These are phyloP conservation scores for Hirundichthys speculiger DNA, from an alignment of 2,113 vertebrate species.

Conservation along the genomic window DNA sequence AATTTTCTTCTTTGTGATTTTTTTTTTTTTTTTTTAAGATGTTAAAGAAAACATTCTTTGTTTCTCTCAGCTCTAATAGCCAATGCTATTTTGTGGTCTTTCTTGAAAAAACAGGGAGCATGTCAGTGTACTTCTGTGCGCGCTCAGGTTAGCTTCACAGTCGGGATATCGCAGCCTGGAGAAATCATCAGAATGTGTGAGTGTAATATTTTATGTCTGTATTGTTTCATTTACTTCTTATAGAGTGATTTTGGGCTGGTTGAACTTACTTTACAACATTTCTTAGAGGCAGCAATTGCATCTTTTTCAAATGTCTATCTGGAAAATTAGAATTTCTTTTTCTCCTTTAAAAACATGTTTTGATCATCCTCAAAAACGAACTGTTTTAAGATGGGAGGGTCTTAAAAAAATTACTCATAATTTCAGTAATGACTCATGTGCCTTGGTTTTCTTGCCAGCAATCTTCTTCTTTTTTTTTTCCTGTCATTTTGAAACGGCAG, in stretches of 20 bases:
- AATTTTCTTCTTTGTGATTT: slow-evolving; percentile 12
- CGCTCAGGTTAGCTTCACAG: background rate
- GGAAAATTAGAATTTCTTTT: background rate
- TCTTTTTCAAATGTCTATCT: background rate
- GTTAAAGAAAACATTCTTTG: background rate
- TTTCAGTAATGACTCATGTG: slow-evolving; percentile 68
- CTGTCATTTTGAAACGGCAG: slow-evolving; percentile 10
- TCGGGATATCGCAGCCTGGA: slow-evolving; percentile 4
- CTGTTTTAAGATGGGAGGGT: slow-evolving; percentile 47
- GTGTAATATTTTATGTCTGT: background rate
- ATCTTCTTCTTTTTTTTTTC: slow-evolving; percentile 9
- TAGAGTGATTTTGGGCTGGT: background rate
- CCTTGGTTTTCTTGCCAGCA: slow-evolving; percentile 37
- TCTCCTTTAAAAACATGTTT: slow-evolving; percentile 6
- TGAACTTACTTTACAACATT: background rate
- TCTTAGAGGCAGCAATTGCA: background rate
- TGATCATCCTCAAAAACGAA: slow-evolving; percentile 1
- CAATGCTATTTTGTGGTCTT: slow-evolving; percentile 38
- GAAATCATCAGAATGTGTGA: background rate
- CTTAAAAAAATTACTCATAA: slow-evolving; percentile 62
- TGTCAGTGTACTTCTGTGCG: slow-evolving; percentile 1
- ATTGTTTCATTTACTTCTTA: background rate
- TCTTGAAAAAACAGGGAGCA: slow-evolving; percentile 43
- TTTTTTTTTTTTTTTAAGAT: background rate
- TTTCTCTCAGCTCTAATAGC: slow-evolving; percentile 30